Evolutionary conservation across 2,113 vertebrate species (phyloP).

Genomic region (Takifugu bimaculatus): DNA sequence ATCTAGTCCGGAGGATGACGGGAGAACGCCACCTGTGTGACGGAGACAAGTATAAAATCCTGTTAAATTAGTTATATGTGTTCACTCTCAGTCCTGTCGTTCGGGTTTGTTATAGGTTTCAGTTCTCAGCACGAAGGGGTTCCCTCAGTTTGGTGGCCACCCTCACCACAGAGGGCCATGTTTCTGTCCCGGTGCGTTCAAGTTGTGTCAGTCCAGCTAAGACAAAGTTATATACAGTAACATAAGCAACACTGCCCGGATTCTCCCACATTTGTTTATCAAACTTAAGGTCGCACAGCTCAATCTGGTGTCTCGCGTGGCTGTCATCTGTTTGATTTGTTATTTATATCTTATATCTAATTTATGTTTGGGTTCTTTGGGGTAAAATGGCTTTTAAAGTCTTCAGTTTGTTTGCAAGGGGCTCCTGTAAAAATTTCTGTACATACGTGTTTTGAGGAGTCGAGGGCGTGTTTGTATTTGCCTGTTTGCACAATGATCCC

Average conservation of each 20-base stretch:
- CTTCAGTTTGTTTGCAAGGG: slow-evolving; percentile 6
- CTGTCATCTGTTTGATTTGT: slow-evolving; percentile 14
- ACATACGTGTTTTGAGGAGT: slow-evolving; percentile 38
- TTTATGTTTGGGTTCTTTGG: slow-evolving; percentile 67
- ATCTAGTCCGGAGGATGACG: background rate
- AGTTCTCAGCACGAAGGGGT: too few species aligned
- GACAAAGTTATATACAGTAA: too few species aligned
- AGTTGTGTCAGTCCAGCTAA: too few species aligned
- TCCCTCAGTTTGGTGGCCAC: too few species aligned
- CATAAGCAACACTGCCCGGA: too few species aligned
- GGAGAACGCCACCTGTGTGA: background rate
- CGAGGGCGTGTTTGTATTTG: slow-evolving; percentile 50
- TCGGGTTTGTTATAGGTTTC: background rate
- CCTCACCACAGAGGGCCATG: too few species aligned
- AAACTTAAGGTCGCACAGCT: slow-evolving; percentile 27
- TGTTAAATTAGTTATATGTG: background rate
- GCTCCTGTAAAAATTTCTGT: slow-evolving; percentile 30
- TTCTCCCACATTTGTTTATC: too few species aligned
- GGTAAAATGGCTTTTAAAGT: slow-evolving; percentile 29
- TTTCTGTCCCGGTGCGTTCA: too few species aligned
- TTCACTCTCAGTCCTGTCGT: background rate
- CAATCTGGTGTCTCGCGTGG: slow-evolving; percentile 27
- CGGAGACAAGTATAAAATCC: background rate
- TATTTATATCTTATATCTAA: slow-evolving; percentile 68
- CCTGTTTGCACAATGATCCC: slow-evolving; percentile 63